Evolutionary conservation across 1,140 invertebrate species (phyloP).

Genomic region (Drosophila varians): DNA sequence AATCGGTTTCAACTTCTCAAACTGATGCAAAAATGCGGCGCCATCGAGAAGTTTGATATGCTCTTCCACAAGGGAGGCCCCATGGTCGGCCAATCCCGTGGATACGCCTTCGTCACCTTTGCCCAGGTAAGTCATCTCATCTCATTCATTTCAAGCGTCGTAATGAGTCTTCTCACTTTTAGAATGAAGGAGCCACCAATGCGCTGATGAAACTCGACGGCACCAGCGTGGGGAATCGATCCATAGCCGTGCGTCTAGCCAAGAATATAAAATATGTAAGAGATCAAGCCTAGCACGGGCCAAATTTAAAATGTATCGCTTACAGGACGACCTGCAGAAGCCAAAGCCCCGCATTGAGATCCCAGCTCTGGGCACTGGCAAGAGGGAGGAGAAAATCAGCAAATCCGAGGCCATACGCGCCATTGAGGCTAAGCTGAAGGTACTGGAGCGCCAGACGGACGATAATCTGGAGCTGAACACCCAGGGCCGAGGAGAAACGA

Average conservation of each 20-base stretch:
- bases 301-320: not conserved
- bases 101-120: slow-evolving; percentile 97
- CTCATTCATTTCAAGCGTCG: not conserved
- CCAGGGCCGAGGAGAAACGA: slow-evolving; percentile 60
- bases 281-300: too few relatives aligned
- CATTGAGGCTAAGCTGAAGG: slow-evolving; percentile 93
- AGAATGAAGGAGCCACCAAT: slow-evolving; percentile 67
- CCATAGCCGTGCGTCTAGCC: slow-evolving; percentile 92
- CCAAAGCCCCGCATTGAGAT: slow-evolving; percentile 90
- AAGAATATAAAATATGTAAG: slow-evolving; percentile 89
- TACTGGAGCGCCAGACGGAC: slow-evolving; percentile 89
- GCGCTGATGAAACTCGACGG: slow-evolving; percentile 90
- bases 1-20: slow-evolving; percentile 96
- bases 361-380: slow-evolving; percentile 89
- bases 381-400: slow-evolving; percentile 89
- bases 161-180: not conserved
- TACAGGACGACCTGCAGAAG: slow-evolving; percentile 89
- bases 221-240: slow-evolving; percentile 89
- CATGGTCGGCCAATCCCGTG: slow-evolving; percentile 92
- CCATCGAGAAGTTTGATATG: slow-evolving; percentile 96
- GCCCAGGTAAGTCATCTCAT: slow-evolving; percentile 69
- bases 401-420: slow-evolving; percentile 92
- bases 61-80: slow-evolving; percentile 95
- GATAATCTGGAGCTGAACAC: slow-evolving; percentile 90
- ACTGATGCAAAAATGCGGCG: slow-evolving; percentile 95